These are phyloP conservation scores for Meganola albula DNA, from an alignment of 2,888 invertebrate genomes.

Conservation along the genomic window DNA sequence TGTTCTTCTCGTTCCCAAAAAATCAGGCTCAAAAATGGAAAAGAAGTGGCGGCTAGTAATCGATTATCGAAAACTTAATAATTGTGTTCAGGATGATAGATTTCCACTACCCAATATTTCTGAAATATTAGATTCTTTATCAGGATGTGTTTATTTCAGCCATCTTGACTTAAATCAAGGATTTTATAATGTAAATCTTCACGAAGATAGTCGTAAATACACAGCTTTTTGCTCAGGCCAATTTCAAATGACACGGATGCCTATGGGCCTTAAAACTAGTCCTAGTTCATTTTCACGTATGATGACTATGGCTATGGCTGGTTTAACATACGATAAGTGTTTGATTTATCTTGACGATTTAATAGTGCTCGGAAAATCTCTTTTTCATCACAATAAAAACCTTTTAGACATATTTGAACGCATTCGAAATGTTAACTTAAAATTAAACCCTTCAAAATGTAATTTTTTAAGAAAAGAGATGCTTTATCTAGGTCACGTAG, in stretches of 20 bases:
- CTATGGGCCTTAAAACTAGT: constrained; percentile 4
- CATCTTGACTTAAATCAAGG: constrained; percentile 3
- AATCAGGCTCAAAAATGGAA: background rate
- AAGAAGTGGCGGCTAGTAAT: constrained; percentile 3
- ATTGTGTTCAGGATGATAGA: constrained; percentile 1
- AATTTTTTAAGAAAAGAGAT: constrained; percentile 1
- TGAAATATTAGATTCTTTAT: constrained; percentile 3
- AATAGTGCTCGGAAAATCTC: background rate
- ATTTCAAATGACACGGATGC: constrained; percentile 2
- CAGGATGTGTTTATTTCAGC: constrained; percentile 1
- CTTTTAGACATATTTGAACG: constrained; percentile 1
- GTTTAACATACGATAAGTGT: constrained; percentile 1
- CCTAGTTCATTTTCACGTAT: constrained; percentile 1
- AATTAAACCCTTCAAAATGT: background rate
- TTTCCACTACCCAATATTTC: constrained; percentile 2
- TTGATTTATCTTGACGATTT: background rate
- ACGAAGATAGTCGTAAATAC: constrained; percentile 1
- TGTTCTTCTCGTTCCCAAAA: constrained; percentile 1
- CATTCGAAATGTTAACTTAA: background rate
- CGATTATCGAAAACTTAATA: constrained; percentile 3
- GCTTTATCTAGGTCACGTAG: background rate
- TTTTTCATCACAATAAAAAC: constrained; percentile 1
- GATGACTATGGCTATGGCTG: constrained; percentile 2
- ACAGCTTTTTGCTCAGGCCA: constrained; percentile 4
- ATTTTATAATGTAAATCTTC: background rate